These are phyloP conservation scores for Heliconius hewitsoni DNA, from an alignment of 1,140 invertebrate species.

Conservation along the genomic window DNA sequence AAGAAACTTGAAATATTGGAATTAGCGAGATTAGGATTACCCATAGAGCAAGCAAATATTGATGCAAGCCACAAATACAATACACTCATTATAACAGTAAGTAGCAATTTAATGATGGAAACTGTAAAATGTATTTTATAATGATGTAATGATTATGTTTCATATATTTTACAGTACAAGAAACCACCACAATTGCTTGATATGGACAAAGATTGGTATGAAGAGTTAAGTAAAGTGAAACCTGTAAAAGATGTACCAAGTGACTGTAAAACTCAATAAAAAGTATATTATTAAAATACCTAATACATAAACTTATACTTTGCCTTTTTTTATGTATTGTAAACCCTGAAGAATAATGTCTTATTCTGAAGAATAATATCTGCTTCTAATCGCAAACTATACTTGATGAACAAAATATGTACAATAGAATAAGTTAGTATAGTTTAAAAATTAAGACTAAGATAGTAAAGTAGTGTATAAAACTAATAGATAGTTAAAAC, in stretches of 20 bases:
- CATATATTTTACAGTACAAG: constrained; percentile 83
- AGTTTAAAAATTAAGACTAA: no score
- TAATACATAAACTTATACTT: constrained; percentile 1
- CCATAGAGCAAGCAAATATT: constrained; percentile 84
- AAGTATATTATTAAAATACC: constrained; percentile 4
- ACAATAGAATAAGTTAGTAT: no score
- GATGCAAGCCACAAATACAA: constrained; percentile 87
- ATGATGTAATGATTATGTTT: constrained; percentile 23
- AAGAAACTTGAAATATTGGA: constrained; percentile 88
- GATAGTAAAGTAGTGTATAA: no score
- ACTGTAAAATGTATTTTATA: neutral
- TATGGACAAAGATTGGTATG: constrained; percentile 84
- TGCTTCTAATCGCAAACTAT: no score
- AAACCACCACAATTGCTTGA: constrained; percentile 86
- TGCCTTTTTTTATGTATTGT: neutral
- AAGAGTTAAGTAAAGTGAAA: constrained; percentile 71
- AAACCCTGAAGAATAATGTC: no score
- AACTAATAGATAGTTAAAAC: no score
- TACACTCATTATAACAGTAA: constrained; percentile 89
- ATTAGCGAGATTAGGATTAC: constrained; percentile 84
- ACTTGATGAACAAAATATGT: no score
- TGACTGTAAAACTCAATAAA: constrained; percentile 76
- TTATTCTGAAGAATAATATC: no score
- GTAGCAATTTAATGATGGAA: constrained; percentile 35
- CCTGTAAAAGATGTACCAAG: constrained; percentile 71